phyloP scores from a whole-genome alignment of 2,113 vertebrate species.

The Pica pica region DNA sequence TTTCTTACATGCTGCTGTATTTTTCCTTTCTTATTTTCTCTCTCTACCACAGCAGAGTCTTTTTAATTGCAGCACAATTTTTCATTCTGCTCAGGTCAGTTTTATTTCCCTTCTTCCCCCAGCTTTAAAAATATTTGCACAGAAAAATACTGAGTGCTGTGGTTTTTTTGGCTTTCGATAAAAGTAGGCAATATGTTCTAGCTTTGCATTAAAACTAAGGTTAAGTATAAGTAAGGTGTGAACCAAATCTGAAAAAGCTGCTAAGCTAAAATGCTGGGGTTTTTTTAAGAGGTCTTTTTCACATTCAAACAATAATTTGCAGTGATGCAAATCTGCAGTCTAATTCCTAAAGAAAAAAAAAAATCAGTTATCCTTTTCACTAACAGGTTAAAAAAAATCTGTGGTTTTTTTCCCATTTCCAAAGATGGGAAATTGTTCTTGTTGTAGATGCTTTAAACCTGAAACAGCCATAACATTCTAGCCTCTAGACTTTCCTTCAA shows the following conservation, averaged over 20 bases:
- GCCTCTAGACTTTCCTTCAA: not conserved
- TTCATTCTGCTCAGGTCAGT: conserved; percentile 30
- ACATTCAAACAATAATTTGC: not conserved
- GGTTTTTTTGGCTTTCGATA: conserved; percentile 28
- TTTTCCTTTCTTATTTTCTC: conserved; percentile 37
- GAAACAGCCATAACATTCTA: not conserved
- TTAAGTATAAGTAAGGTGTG: not conserved
- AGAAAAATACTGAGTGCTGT: not conserved
- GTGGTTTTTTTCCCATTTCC: not conserved
- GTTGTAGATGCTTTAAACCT: not conserved
- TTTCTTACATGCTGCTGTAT: conserved; percentile 11
- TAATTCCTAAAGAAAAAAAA: not conserved
- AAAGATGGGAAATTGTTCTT: not conserved
- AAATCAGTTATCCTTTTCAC: not conserved
- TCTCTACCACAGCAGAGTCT: not conserved
- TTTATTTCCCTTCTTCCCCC: conserved; percentile 27
- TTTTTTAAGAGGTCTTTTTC: not conserved
- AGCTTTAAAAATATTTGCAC: conserved; percentile 25
- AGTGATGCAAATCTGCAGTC: not conserved
- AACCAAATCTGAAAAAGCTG: not conserved
- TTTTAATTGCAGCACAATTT: conserved; percentile 40
- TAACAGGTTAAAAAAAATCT: not conserved
- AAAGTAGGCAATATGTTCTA: not conserved
- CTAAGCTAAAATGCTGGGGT: not conserved
- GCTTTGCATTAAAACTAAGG: not conserved